These are phyloP conservation scores for Anthopleura xanthogrammica DNA, from an alignment of 92 coral and sea anemone species.

Conservation along the genomic window DNA sequence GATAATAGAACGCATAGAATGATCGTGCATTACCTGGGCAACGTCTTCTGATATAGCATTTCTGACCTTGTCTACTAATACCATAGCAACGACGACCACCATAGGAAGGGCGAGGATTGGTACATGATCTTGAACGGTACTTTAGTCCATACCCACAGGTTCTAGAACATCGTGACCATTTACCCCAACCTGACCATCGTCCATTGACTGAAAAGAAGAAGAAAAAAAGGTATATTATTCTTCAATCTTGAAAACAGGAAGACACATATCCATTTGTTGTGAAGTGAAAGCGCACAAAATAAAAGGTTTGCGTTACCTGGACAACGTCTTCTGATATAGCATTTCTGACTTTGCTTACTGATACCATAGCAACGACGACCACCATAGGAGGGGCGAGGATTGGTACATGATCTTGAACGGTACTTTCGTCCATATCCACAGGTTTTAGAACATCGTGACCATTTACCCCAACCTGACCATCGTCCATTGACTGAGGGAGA, in stretches of 20 bases:
- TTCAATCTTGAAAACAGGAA: background rate
- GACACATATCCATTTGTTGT: no score
- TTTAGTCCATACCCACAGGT: background rate
- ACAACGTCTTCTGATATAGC: background rate
- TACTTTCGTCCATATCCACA: constrained; percentile 10
- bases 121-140: constrained; percentile 4
- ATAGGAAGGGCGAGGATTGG: background rate
- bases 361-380: constrained; percentile 12
- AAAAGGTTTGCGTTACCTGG: background rate
- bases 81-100: no score
- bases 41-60: background rate
- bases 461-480: constrained; percentile 13
- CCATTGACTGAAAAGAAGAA: background rate
- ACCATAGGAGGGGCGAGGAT: constrained; percentile 18
- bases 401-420: constrained; percentile 9
- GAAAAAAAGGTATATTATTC: no score
- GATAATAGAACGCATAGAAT: no score
- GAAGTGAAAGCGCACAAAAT: no score
- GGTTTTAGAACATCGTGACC: constrained; percentile 18
- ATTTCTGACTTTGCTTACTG: background rate
- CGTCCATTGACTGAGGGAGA: constrained; percentile 4
- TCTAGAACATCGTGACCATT: constrained; percentile 7
- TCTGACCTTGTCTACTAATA: no score
- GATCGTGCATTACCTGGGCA: no score
- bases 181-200: constrained; percentile 10